These are phyloP conservation scores for Hoplostethus mediterraneus DNA, from an alignment of 2,797 vertebrate species.

Conservation along the genomic window DNA sequence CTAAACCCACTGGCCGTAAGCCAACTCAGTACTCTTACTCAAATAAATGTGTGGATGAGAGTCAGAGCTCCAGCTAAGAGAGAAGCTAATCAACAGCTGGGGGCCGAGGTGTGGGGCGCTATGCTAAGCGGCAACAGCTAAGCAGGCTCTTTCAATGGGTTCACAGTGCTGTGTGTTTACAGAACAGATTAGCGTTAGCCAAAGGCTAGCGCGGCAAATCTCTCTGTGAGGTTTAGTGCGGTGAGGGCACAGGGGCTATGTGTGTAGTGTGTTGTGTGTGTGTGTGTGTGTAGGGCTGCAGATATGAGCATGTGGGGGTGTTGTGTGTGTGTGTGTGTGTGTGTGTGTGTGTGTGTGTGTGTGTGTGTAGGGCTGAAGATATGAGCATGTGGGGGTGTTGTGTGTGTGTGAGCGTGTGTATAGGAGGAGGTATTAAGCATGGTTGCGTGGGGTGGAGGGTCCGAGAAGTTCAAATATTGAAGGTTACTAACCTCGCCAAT, in stretches of 20 bases:
- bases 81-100: conserved; percentile 57
- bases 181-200: conserved; percentile 82
- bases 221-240: conserved; percentile 70
- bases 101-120: conserved; percentile 29
- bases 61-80: conserved; percentile 28
- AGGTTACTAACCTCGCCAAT: conserved; percentile 78
- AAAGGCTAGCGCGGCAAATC: conserved; percentile 76
- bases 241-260: conserved; percentile 32
- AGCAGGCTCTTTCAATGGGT: conserved; percentile 67
- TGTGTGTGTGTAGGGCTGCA: not conserved
- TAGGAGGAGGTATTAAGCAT: conserved; percentile 69
- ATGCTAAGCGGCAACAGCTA: conserved; percentile 46
- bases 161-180: conserved; percentile 80
- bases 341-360: conserved; percentile 20
- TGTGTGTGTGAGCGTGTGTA: conserved; percentile 52
- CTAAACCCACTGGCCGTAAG: conserved; percentile 17
- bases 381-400: too few relatives aligned
- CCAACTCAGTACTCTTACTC: conserved; percentile 27
- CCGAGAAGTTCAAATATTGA: conserved; percentile 86
- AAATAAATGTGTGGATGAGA: conserved; percentile 54
- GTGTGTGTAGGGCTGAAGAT: too few relatives aligned
- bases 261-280: conserved; percentile 38
- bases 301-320: too few relatives aligned
- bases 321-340: conserved; percentile 45
- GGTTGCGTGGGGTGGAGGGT: conserved; percentile 67